These are phyloP conservation scores for Galeruca laticollis DNA, from an alignment of 2,888 invertebrate species.

Conservation along the genomic window DNA sequence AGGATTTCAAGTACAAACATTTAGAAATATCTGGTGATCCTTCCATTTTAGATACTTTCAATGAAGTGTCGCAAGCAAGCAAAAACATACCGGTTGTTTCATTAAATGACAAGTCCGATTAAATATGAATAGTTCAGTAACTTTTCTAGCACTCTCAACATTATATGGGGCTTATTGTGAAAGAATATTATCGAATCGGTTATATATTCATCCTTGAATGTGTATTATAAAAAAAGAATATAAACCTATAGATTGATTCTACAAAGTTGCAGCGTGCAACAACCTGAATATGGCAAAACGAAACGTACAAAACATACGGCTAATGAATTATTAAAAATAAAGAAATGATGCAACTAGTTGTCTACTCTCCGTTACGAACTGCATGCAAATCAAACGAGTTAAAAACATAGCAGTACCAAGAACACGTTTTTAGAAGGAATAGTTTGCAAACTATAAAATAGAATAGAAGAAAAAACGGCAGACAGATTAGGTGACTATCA, in stretches of 20 bases:
- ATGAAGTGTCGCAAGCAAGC: too few species aligned
- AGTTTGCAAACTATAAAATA: too few species aligned
- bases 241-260: background rate
- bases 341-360: slow-evolving; percentile 33
- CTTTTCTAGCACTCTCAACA: background rate
- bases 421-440: background rate
- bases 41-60: too few species aligned
- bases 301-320: slow-evolving; percentile 5
- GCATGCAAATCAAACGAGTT: slow-evolving; percentile 22
- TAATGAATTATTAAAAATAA: slow-evolving; percentile 34
- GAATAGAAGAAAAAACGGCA: too few species aligned
- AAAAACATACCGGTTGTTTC: background rate
- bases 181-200: background rate
- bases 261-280: slow-evolving; percentile 17
- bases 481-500: too few species aligned
- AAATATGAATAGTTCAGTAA: too few species aligned
- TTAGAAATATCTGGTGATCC: too few species aligned
- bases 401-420: background rate
- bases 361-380: slow-evolving; percentile 17
- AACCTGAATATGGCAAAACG: slow-evolving; percentile 12
- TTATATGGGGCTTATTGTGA: background rate
- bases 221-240: slow-evolving; percentile 3
- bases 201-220: slow-evolving; percentile 14
- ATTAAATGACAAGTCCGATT: too few species aligned
- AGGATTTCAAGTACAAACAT: too few species aligned